These are phyloP conservation scores for Urosaurus nigricauda DNA, from an alignment of 2,797 vertebrate species.

Conservation along the genomic window DNA sequence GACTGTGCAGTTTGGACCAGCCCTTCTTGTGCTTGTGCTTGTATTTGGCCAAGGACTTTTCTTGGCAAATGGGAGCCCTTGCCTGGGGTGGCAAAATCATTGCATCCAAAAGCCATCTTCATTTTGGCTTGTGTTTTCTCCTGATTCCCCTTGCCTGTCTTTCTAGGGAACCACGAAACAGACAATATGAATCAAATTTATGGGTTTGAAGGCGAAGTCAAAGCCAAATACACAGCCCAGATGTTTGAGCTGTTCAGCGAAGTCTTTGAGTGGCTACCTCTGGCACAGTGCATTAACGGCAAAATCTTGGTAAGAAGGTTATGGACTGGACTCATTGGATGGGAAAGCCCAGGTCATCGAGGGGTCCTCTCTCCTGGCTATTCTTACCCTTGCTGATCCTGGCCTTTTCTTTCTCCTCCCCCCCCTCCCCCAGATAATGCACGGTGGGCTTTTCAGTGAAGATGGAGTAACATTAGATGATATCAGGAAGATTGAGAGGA, in stretches of 20 bases:
- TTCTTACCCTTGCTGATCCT: neutral
- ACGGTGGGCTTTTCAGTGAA: slow-evolving; percentile 95
- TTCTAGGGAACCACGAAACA: slow-evolving; percentile 93
- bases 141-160: neutral
- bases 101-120: neutral
- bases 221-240: slow-evolving; percentile 96
- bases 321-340: accelerated
- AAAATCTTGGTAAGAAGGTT: slow-evolving; percentile 88
- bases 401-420: accelerated
- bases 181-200: slow-evolving; percentile 99
- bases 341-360: accelerated
- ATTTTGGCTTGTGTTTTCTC: neutral
- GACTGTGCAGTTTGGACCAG: no score
- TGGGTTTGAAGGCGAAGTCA: slow-evolving; percentile 95
- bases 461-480: slow-evolving; percentile 93
- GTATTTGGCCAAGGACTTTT: no score
- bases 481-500: slow-evolving; percentile 92
- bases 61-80: no score
- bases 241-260: slow-evolving; percentile 99
- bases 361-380: neutral
- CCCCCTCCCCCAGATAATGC: slow-evolving; percentile 87
- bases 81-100: neutral
- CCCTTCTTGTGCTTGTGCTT: no score
- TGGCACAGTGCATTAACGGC: slow-evolving; percentile 93
- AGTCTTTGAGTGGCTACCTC: slow-evolving; percentile 97